Evolutionary conservation across 2,113 vertebrate species (phyloP), one percentile per base, ranked within the genome.

Genomic region (Catharus fuscescens): DNA sequence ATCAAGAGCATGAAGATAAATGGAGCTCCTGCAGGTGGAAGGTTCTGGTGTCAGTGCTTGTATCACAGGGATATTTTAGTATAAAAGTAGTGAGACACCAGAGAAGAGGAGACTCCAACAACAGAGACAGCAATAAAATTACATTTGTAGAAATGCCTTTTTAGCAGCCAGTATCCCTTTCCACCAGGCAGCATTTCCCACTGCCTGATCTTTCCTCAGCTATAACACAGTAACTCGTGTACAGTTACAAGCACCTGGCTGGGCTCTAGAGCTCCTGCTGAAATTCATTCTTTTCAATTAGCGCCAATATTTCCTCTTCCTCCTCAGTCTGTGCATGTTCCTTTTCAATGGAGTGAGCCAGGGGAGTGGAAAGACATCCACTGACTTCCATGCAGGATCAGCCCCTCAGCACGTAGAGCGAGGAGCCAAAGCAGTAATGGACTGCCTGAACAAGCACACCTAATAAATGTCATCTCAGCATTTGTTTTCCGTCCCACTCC

Each of bases 401-500:
- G 28, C 34, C 47, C 54, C 86, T 71, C 29, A 38, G 67, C 56
- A 70, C 2, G 21, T 7, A 52, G n/a, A 65, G 42, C 2, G 8
- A 77, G 62, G 74, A 86, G 38, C 34, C 23, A 59, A 70, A 38
- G 72, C 44, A 71, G 67, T 54, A 76, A 70, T 12, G 28, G 59
- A 50, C 74, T 47, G 59, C 40, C 54, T 53, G 73, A 66, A 40
- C 54, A 62, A 93, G n/a, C 12, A 8, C 79, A 80, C 31, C 64
- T 88, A 47, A 88, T 94, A 93, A 95, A 93, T 78, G 57, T 72
- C 78, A 88, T 45, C 74, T 73, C 42, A 61, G 31, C 20, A 23
- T 62, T 90, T 93, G 67, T 36, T 87, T 89, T 88, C 44, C 59
- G 70, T 72, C 60, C 78, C 52, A 10, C 38, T 90, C 32, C 50